phyloP scores from a whole-genome alignment of 2,797 vertebrate genomes.

The Pseudopleuronectes americanus region DNA sequence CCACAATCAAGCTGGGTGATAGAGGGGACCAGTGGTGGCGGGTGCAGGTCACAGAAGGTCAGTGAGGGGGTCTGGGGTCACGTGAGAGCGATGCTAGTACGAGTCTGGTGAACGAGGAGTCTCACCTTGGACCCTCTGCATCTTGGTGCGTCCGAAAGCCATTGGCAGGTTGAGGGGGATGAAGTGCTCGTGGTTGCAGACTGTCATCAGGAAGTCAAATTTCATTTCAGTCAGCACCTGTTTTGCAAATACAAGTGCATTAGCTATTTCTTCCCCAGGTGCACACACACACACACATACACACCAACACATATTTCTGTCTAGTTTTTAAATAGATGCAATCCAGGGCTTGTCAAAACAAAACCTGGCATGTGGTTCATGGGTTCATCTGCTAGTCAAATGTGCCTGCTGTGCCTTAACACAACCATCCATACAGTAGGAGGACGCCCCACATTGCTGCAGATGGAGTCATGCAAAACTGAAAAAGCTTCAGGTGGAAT shows the following conservation, averaged over 20 bases:
- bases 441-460: neutral
- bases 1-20: conserved; percentile 51
- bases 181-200: conserved; percentile 97
- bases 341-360: neutral
- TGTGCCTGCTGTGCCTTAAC: neutral
- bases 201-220: conserved; percentile 94
- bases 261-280: no score
- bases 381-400: conserved; percentile 60
- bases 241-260: neutral
- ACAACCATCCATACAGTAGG: no score
- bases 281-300: no score
- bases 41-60: conserved; percentile 20
- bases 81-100: conserved; percentile 9
- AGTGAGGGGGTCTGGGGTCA: neutral
- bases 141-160: conserved; percentile 93
- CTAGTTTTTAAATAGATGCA: neutral
- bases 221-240: conserved; percentile 95
- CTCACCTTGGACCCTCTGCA: conserved; percentile 94
- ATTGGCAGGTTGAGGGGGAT: conserved; percentile 97
- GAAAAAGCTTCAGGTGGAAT: no score
- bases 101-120: no score
- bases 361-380: neutral
- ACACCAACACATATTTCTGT: neutral
- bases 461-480: neutral
- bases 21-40: conserved; percentile 29